These are phyloP conservation scores for Machimus rusticus DNA, from an alignment of 2,888 invertebrate genomes.

Conservation along the genomic window DNA sequence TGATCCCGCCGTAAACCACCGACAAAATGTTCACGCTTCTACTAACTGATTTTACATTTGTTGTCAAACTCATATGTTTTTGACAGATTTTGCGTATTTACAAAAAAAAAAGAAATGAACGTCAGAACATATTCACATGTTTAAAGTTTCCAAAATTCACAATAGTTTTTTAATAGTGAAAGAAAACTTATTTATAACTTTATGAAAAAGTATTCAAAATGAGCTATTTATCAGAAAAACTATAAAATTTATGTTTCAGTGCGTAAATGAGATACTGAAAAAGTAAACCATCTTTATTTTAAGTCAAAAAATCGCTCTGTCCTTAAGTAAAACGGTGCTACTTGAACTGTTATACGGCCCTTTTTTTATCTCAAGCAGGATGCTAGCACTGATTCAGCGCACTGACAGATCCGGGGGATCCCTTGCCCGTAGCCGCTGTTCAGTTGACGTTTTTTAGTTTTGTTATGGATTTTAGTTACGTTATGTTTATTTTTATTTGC, in stretches of 20 bases:
- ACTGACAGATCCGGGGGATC: not conserved
- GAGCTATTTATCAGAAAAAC: not conserved
- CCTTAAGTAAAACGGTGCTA: not conserved
- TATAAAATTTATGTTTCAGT: not conserved
- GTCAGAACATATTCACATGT: not conserved
- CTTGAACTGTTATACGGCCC: not conserved
- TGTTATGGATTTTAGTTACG: not conserved
- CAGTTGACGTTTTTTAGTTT: not conserved
- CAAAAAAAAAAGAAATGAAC: not conserved
- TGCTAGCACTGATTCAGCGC: not conserved
- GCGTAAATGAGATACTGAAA: not conserved
- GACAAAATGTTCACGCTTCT: not conserved
- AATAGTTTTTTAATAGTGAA: not conserved
- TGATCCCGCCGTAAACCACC: not conserved
- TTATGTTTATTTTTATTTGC: not conserved
- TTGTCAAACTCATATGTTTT: not conserved
- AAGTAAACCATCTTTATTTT: not conserved
- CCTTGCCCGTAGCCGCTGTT: not conserved
- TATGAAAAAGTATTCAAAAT: not conserved
- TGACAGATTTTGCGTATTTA: not conserved
- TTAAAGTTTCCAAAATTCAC: not conserved
- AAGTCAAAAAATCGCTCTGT: not conserved
- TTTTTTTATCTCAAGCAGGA: not conserved
- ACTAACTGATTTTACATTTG: not conserved
- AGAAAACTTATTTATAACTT: not conserved